phyloP scores from a whole-genome alignment of 2,113 vertebrate genomes.

The Dicaeum eximium region DNA sequence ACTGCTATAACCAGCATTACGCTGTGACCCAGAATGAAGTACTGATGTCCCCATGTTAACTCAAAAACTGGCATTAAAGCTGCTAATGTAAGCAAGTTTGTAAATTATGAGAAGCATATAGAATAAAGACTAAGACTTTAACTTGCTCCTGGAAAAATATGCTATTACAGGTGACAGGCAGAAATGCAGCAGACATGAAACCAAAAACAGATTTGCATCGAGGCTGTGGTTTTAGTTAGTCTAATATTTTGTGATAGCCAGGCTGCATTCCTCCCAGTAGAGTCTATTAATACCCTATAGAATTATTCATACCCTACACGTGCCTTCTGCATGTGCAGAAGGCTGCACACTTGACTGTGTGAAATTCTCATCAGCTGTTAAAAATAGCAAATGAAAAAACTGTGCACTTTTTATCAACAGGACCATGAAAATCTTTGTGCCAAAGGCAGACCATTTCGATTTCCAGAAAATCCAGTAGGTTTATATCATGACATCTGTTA shows the following conservation, averaged over 20 bases:
- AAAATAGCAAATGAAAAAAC: not conserved
- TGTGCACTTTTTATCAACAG: not conserved
- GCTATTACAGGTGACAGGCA: not conserved
- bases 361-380: not conserved
- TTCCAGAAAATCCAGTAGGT: not conserved
- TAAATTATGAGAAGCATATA: not conserved
- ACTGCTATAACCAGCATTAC: not conserved
- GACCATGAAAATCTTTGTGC: not conserved
- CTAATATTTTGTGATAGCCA: not conserved
- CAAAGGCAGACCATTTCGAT: not conserved
- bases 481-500: not conserved
- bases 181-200: not conserved
- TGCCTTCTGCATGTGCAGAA: no score
- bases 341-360: not conserved
- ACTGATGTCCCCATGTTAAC: no score
- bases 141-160: not conserved
- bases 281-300: not conserved
- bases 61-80: not conserved
- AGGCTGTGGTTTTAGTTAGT: not conserved
- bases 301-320: not conserved
- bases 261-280: not conserved
- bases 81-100: not conserved
- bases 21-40: not conserved
- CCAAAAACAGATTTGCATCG: not conserved
- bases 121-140: not conserved